A percentile compares a stretch with the other conserved stretches of the same genome.
Conservation (phyloP, 2,797 vertebrate species). For the Poecilia picta region DNA sequence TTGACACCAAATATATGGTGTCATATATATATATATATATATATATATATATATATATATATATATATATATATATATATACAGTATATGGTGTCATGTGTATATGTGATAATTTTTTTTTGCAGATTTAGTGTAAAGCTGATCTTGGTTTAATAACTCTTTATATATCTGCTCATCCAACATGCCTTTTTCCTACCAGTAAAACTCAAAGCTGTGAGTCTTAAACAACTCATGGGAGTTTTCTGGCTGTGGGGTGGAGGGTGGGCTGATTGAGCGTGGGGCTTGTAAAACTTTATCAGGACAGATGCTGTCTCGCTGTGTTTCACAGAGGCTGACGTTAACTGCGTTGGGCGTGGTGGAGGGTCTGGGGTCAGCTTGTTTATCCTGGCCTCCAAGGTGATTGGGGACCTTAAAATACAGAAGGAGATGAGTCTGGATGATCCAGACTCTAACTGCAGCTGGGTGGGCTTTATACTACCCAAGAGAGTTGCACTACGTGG, state of each 20-base stretch:
- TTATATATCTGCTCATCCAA: conserved; percentile 34
- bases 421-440: conserved; percentile 32
- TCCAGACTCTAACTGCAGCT: conserved; percentile 36
- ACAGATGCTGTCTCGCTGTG: conserved; percentile 53
- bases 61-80: no score
- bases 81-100: no score
- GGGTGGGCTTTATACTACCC: conserved; percentile 48
- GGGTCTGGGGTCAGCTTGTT: conserved; percentile 63
- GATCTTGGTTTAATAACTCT: conserved; percentile 17
- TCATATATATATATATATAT: no score
- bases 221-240: conserved; percentile 53
- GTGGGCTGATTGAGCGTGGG: conserved; percentile 51
- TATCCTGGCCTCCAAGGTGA: conserved; percentile 56
- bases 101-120: no score
- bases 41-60: no score
- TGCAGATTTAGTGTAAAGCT: no score
- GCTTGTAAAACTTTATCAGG: conserved; percentile 68
- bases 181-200: conserved; percentile 31
- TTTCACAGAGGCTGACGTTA: conserved; percentile 73
- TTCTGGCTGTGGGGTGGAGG: conserved; percentile 29
- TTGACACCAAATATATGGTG: no score
- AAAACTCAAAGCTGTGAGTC: conserved; percentile 52
- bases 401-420: conserved; percentile 21
- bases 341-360: conserved; percentile 64
- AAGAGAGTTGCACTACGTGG: conserved; percentile 29